Conservation (phyloP, 2,113 vertebrate species). For the Oryzias curvinotus region DNA sequence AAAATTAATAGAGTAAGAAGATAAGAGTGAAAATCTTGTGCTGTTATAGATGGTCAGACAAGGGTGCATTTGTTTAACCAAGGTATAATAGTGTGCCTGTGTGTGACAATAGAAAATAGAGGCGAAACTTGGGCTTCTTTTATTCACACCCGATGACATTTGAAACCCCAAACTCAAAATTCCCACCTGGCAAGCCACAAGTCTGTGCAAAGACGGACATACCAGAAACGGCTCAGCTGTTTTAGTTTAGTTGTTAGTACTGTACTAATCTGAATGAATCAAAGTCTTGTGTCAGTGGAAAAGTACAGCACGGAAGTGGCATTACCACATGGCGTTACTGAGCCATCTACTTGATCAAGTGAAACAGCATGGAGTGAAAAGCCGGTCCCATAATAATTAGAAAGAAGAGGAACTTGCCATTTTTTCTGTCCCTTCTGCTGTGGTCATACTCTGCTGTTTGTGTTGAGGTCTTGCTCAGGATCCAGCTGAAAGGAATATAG, state of each 20-base stretch:
- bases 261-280: conserved; percentile 52
- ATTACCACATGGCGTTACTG: conserved; percentile 28
- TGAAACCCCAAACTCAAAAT: conserved; percentile 24
- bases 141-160: neutral
- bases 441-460: conserved; percentile 41
- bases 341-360: conserved; percentile 25
- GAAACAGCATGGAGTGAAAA: conserved; percentile 14
- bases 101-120: neutral
- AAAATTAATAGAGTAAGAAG: neutral
- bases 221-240: conserved; percentile 58
- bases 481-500: conserved; percentile 62
- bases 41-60: too few relatives aligned
- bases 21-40: neutral
- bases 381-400: conserved; percentile 19
- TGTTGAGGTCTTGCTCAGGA: conserved; percentile 33
- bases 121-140: neutral
- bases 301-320: conserved; percentile 59
- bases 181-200: conserved; percentile 30
- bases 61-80: neutral
- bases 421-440: conserved; percentile 39
- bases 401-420: conserved; percentile 16
- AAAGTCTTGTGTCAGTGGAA: conserved; percentile 62
- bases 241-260: conserved; percentile 65
- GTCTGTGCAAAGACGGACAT: conserved; percentile 22
- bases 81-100: too few relatives aligned